These are phyloP conservation scores for Sternotherus odoratus DNA, from an alignment of 2,797 vertebrate genomes.

Conservation along the genomic window DNA sequence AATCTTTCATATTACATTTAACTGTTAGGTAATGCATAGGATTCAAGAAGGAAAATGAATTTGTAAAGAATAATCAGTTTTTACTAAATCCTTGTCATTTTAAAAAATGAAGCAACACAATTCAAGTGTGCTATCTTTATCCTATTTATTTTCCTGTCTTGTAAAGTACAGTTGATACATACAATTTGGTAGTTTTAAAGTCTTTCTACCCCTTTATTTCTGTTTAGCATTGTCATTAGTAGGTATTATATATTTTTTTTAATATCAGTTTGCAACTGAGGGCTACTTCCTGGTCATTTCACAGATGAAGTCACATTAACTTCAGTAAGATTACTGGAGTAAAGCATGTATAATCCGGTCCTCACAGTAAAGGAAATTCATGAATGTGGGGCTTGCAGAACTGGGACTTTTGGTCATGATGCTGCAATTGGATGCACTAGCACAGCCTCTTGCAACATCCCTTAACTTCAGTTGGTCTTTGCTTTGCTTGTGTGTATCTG, in stretches of 20 bases:
- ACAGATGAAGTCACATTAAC: background rate
- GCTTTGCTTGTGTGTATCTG: background rate
- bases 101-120: background rate
- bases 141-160: background rate
- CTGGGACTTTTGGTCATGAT: background rate
- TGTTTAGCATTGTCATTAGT: background rate
- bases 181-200: background rate
- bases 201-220: background rate
- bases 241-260: background rate
- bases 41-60: background rate
- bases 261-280: background rate
- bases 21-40: slow-evolving; percentile 12
- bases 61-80: background rate
- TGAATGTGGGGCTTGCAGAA: background rate
- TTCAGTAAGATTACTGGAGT: background rate
- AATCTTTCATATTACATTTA: background rate
- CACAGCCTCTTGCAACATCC: background rate
- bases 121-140: background rate
- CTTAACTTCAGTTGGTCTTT: background rate
- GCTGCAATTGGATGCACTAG: background rate
- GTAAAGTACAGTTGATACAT: background rate
- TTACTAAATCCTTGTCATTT: background rate
- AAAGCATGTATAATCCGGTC: background rate
- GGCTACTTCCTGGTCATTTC: background rate
- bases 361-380: background rate